These are phyloP conservation scores for Lagria hirta DNA, from an alignment of 2,888 invertebrate species.

Conservation along the genomic window DNA sequence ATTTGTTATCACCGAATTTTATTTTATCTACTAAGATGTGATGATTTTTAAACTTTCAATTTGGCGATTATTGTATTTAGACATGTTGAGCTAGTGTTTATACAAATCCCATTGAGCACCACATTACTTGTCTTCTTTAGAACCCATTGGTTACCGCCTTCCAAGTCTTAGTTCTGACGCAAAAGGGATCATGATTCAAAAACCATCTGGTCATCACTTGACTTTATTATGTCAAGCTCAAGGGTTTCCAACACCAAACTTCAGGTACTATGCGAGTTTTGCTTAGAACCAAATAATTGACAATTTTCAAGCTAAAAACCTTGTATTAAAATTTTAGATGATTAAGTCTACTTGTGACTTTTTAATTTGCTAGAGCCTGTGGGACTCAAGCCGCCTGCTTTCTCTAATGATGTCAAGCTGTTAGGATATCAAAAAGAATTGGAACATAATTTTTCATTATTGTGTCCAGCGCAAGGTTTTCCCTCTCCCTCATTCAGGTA, in stretches of 20 bases:
- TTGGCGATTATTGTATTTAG: too few relatives aligned
- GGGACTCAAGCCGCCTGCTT: conserved; percentile 71
- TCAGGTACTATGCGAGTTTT: too few relatives aligned
- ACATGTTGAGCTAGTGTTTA: too few relatives aligned
- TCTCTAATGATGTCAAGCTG: conserved; percentile 68
- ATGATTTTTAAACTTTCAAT: too few relatives aligned
- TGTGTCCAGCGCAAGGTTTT: conserved; percentile 78
- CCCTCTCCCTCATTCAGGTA: conserved; percentile 64
- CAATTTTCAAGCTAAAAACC: too few relatives aligned
- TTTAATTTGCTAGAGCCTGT: conserved; percentile 61
- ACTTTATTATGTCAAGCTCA: conserved; percentile 59
- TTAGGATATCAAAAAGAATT: conserved; percentile 67
- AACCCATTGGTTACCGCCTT: conserved; percentile 45
- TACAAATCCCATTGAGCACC: too few relatives aligned
- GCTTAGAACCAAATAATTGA: too few relatives aligned
- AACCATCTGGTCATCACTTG: conserved; percentile 43
- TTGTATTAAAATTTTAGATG: too few relatives aligned
- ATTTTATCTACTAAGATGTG: too few relatives aligned
- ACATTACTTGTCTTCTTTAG: conserved; percentile 35
- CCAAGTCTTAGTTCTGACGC: conserved; percentile 46
- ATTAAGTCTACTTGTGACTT: conserved; percentile 29
- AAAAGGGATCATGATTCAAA: conserved; percentile 45
- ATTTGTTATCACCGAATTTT: conserved; percentile 20
- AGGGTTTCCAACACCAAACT: conserved; percentile 60
- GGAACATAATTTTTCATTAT: conserved; percentile 65